These are phyloP conservation scores for Etheostoma spectabile DNA, from an alignment of 2,113 vertebrate species.

Conservation along the genomic window DNA sequence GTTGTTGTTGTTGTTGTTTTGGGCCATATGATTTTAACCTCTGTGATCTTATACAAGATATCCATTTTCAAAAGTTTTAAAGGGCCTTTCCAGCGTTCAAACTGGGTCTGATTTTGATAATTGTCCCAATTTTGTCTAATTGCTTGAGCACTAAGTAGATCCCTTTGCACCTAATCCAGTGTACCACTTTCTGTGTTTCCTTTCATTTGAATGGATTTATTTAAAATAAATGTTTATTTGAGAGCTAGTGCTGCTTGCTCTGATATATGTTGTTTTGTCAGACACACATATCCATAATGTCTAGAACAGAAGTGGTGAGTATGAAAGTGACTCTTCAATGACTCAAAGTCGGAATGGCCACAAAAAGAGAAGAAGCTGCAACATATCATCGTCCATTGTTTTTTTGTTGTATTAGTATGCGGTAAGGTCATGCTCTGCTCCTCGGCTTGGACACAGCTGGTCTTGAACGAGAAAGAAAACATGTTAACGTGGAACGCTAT, in stretches of 20 bases:
- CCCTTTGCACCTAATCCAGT: neutral
- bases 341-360: neutral
- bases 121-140: neutral
- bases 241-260: too few relatives aligned
- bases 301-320: neutral
- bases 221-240: neutral
- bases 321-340: neutral
- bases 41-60: neutral
- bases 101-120: neutral
- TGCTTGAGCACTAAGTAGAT: neutral
- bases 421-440: too few relatives aligned
- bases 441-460: too few relatives aligned
- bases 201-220: neutral
- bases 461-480: too few relatives aligned
- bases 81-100: neutral
- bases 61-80: neutral
- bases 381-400: too few relatives aligned
- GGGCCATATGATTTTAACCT: neutral
- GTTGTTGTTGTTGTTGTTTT: neutral
- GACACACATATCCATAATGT: neutral
- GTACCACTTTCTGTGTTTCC: neutral
- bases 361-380: too few relatives aligned
- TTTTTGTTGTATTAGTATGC: too few relatives aligned
- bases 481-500: too few relatives aligned
- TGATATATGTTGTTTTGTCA: neutral